Percentiles rank a stretch among this genome's conserved stretches.
Evolutionary conservation across 2,113 vertebrate species (phyloP).

Genomic region (Rhea pennata): DNA sequence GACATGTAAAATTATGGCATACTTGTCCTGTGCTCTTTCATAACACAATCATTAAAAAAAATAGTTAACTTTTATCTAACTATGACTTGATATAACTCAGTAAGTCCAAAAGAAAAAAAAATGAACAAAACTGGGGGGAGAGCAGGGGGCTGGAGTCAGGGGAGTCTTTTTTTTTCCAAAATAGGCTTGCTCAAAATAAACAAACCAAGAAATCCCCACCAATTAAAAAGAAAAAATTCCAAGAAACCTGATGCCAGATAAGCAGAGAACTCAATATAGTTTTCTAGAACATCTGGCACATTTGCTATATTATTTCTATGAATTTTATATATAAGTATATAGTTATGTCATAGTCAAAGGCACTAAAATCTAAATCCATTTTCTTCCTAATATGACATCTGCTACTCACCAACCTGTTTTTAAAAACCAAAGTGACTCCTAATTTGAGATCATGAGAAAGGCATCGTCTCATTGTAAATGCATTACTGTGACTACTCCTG

Average conservation of each 20-base stretch:
- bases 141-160: background rate
- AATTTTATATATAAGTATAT: slow-evolving; percentile 58
- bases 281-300: background rate
- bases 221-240: slow-evolving; percentile 62
- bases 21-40: slow-evolving; percentile 52
- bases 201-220: background rate
- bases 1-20: slow-evolving; percentile 48
- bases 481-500: background rate
- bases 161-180: slow-evolving; percentile 56
- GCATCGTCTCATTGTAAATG: slow-evolving; percentile 26
- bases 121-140: background rate
- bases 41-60: slow-evolving; percentile 18
- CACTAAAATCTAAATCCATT: slow-evolving; percentile 76
- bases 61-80: slow-evolving; percentile 35
- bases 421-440: slow-evolving; percentile 45
- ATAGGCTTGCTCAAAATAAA: slow-evolving; percentile 50
- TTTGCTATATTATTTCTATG: slow-evolving; percentile 44
- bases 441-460: slow-evolving; percentile 43
- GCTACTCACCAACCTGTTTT: slow-evolving; percentile 54
- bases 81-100: slow-evolving; percentile 54
- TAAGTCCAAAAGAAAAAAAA: slow-evolving; percentile 64
- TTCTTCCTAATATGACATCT: slow-evolving; percentile 63
- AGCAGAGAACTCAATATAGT: background rate
- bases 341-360: slow-evolving; percentile 74
- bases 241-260: slow-evolving; percentile 7